A percentile compares a stretch with the other conserved stretches of the same genome.
Conservation (phyloP, 2,888 invertebrate species). For the Stegana nigrithorax region DNA sequence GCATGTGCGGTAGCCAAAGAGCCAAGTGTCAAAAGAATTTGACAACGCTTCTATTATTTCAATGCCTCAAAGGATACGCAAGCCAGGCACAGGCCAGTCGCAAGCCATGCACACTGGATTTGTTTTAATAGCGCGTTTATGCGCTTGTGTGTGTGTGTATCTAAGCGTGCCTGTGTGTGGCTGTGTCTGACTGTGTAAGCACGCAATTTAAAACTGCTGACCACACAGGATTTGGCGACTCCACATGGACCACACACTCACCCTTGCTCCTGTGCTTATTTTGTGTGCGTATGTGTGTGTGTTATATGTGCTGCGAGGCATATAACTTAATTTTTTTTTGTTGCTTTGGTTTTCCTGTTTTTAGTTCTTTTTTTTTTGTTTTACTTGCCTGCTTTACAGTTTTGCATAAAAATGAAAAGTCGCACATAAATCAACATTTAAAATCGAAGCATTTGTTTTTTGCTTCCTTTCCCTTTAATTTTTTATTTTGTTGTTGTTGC, state of each 20-base stretch:
- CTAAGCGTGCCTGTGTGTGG: not conserved
- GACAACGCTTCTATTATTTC: constrained; percentile 40
- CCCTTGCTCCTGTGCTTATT: not conserved
- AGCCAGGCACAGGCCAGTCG: not conserved
- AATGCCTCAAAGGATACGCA: not conserved
- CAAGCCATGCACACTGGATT: constrained; percentile 3
- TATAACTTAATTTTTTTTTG: not conserved
- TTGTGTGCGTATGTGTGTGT: not conserved
- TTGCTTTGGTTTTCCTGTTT: not conserved
- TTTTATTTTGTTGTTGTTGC: constrained; percentile 13
- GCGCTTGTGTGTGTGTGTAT: constrained; percentile 28
- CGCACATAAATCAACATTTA: constrained; percentile 27
- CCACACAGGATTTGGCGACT: constrained; percentile 25
- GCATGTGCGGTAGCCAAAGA: constrained; percentile 29
- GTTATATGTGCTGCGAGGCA: too few species aligned
- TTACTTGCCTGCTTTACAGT: not conserved
- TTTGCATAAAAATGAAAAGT: constrained; percentile 25
- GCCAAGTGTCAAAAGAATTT: constrained; percentile 64
- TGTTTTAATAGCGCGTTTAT: constrained; percentile 9
- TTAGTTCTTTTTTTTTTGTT: not conserved
- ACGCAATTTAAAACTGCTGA: constrained; percentile 56
- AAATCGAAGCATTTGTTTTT: constrained; percentile 22
- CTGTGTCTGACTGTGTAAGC: constrained; percentile 11
- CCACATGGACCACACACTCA: not conserved
- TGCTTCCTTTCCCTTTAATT: not conserved